Percentiles rank a stretch among this genome's conserved stretches.
phyloP scores from a whole-genome alignment of 2,888 invertebrate genomes.

The Therioaphis trifolii region DNA sequence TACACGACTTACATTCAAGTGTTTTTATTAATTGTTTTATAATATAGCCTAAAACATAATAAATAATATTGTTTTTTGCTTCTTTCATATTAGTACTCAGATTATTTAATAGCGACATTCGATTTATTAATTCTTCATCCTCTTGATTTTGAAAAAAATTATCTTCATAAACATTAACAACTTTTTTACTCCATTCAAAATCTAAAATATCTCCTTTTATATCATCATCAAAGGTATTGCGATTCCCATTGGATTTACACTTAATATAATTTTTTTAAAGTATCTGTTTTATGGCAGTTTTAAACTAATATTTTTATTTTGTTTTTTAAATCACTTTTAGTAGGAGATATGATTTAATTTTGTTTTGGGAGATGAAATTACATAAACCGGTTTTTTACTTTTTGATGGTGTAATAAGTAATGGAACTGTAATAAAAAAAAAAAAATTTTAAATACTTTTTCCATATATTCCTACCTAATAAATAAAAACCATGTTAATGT shows the following conservation, averaged over 20 bases:
- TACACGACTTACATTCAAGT: not conserved
- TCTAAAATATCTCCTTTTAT: constrained; percentile 1
- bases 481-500: too few relatives aligned
- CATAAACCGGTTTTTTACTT: too few relatives aligned
- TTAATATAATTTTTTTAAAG: not conserved
- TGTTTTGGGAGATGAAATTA: too few relatives aligned
- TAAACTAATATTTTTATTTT: too few relatives aligned
- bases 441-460: too few relatives aligned
- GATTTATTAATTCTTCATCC: not conserved
- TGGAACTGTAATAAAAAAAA: too few relatives aligned
- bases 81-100: not conserved
- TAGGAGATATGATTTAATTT: too few relatives aligned
- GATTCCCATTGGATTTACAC: not conserved
- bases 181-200: not conserved
- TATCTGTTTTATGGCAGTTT: not conserved
- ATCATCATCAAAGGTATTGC: not conserved
- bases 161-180: not conserved
- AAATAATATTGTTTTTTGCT: constrained; percentile 11
- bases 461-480: too few relatives aligned
- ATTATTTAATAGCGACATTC: constrained; percentile 11
- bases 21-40: not conserved
- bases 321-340: too few relatives aligned
- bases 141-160: not conserved
- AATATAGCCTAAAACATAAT: constrained; percentile 26
- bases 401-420: too few relatives aligned